These are phyloP conservation scores for Euura saliciscinereae DNA, from an alignment of 1,140 invertebrate species.

Conservation along the genomic window DNA sequence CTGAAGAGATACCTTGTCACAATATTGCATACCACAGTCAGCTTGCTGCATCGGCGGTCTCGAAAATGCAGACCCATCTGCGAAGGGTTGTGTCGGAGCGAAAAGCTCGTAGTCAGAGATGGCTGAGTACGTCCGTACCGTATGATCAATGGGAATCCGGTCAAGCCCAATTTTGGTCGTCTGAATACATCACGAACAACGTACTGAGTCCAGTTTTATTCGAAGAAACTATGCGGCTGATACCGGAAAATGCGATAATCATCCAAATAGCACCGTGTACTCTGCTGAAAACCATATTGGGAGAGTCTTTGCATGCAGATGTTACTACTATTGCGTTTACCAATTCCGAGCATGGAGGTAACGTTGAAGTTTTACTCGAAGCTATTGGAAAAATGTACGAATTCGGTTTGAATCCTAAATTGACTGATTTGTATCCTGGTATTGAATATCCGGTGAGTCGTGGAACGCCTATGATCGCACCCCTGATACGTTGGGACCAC, in stretches of 20 bases:
- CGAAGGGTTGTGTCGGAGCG: conserved; percentile 67
- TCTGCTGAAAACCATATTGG: conserved; percentile 65
- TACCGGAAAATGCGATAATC: conserved; percentile 32
- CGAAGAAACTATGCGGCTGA: conserved; percentile 29
- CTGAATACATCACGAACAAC: conserved; percentile 74
- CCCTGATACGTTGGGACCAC: conserved; percentile 73
- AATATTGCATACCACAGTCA: no score
- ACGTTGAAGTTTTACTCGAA: conserved; percentile 8
- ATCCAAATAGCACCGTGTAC: conserved; percentile 66
- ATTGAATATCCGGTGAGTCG: conserved; percentile 66
- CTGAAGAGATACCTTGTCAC: no score
- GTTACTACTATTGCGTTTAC: conserved; percentile 47
- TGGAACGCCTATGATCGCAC: conserved; percentile 67
- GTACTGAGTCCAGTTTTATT: conserved; percentile 41
- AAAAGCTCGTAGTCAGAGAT: conserved; percentile 70
- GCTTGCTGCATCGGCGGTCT: no score
- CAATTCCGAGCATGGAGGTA: conserved; percentile 59
- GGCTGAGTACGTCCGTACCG: conserved; percentile 82
- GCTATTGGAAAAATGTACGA: conserved; percentile 56
- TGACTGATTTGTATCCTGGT: conserved; percentile 61
- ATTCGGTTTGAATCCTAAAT: conserved; percentile 61
- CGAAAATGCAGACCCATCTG: conserved; percentile 27
- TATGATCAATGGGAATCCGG: conserved; percentile 67
- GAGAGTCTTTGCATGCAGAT: conserved; percentile 66
- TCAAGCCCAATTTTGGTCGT: conserved; percentile 63